Base-by-base conservation (phyloP, 2,888 invertebrate genomes). In the Zaprionus lineosus region DNA sequence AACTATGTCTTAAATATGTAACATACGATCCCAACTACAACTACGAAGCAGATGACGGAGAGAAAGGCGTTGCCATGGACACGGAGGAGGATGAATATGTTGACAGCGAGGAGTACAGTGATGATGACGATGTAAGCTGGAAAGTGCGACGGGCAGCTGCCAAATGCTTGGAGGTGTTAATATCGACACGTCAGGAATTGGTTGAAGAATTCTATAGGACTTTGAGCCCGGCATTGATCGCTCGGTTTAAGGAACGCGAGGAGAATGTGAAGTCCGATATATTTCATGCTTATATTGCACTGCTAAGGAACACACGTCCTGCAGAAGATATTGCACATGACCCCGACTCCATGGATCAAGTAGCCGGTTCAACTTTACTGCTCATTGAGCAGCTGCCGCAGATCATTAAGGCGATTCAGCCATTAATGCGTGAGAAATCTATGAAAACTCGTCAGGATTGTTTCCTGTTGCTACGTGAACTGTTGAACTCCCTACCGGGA, bases 81-180 rank as follows among this genome's bases (percentile, higher is more conserved):
- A 94, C 94, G 16, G 94, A 95, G 74, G 94, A 94, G 59, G 94
- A 93, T 18, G 94, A 94, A 61, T 94, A 93, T 41, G 95, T 94
- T 36, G 96, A 95, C 16, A 96, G 97, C 73, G 97, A 98, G 86
- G 98, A 98, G 86, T 99, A 99, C 89, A 98, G 98, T 37, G 99
- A 99, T 90, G 99, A 99, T 89, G 99, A 99, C 88, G 99, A 99
- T 88, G 97, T 99, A 96, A 98, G 98, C 60, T 99, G 99, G 99
- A 98, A 99, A 92, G 96, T 96, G 6, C 92, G 99, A 26, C 93
- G 99, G 31, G 96, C 99, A 0, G 97, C 99, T 3, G 99, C 99
- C 0, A 99, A 99, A 90, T 99, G 99, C 87, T 91, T 99, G 11
- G 98, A 99, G 90, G 97, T 98, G 0, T 94, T 99, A 21, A 96